phyloP scores from a whole-genome alignment of 2,888 invertebrate species.

The Heteropelma amictum region DNA sequence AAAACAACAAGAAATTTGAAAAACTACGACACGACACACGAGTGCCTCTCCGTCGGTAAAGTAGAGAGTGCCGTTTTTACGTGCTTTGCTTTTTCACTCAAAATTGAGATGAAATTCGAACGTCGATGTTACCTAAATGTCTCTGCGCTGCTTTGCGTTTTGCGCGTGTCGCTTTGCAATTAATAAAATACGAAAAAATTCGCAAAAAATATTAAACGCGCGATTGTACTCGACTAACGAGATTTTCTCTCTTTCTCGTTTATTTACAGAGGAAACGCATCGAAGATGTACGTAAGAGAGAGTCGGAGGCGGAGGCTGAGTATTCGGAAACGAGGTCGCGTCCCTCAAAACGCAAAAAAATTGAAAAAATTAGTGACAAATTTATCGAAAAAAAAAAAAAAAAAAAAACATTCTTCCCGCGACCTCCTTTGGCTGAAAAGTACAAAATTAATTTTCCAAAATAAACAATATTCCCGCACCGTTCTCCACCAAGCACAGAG shows the following conservation, averaged over 20 bases:
- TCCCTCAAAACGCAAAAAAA: constrained; percentile 18
- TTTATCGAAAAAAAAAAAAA: too few relatives aligned
- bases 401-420: too few relatives aligned
- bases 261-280: constrained; percentile 62
- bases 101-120: background rate
- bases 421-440: too few relatives aligned
- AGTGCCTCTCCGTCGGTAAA: constrained; percentile 47
- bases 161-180: too few relatives aligned
- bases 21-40: constrained; percentile 48
- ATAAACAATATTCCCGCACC: too few relatives aligned
- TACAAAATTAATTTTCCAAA: too few relatives aligned
- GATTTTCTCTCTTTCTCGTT: constrained; percentile 46
- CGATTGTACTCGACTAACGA: too few relatives aligned
- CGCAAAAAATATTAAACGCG: too few relatives aligned
- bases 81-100: background rate
- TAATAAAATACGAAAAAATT: too few relatives aligned
- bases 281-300: constrained; percentile 61
- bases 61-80: constrained; percentile 43
- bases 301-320: constrained; percentile 46
- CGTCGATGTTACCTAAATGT: background rate
- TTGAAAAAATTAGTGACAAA: too few relatives aligned
- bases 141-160: too few relatives aligned
- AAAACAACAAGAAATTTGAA: constrained; percentile 18
- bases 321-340: constrained; percentile 46
- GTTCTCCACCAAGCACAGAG: constrained; percentile 28